Percentiles rank a stretch among this genome's conserved stretches.
These are phyloP conservation scores for Dolomedes plantarius DNA, from an alignment of 2,888 invertebrate species.

Conservation along the genomic window DNA sequence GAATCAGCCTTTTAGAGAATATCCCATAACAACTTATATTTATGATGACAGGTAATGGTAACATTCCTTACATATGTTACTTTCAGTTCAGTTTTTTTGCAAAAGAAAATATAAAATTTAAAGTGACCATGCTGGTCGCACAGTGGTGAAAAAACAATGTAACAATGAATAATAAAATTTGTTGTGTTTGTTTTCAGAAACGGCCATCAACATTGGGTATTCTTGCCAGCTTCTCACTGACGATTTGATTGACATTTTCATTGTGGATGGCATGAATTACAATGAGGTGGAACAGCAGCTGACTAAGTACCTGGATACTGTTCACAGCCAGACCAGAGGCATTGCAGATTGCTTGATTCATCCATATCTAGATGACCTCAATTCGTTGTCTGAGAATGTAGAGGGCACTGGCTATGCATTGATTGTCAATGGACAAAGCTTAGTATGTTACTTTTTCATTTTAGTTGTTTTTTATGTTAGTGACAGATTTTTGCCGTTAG, in stretches of 20 bases:
- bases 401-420: constrained; percentile 86
- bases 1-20: no score
- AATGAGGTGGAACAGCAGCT: constrained; percentile 83
- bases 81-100: no score
- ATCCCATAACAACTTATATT: no score
- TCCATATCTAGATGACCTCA: constrained; percentile 71
- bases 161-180: no score
- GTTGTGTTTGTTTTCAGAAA: constrained; percentile 82
- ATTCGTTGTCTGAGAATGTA: constrained; percentile 42
- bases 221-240: constrained; percentile 97
- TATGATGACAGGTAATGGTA: no score
- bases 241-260: constrained; percentile 95
- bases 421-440: constrained; percentile 96
- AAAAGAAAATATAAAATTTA: no score
- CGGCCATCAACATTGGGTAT: constrained; percentile 99
- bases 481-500: no score
- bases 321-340: constrained; percentile 44
- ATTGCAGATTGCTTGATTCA: constrained; percentile 71
- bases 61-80: no score
- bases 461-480: no score
- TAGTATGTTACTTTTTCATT: constrained; percentile 78
- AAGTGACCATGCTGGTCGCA: no score
- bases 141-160: no score
- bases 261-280: constrained; percentile 85
- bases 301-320: constrained; percentile 83